Evolutionary conservation across 1,140 invertebrate species (phyloP), one percentile per base, ranked within the genome.

Genomic region (Bradysia coprophila): DNA sequence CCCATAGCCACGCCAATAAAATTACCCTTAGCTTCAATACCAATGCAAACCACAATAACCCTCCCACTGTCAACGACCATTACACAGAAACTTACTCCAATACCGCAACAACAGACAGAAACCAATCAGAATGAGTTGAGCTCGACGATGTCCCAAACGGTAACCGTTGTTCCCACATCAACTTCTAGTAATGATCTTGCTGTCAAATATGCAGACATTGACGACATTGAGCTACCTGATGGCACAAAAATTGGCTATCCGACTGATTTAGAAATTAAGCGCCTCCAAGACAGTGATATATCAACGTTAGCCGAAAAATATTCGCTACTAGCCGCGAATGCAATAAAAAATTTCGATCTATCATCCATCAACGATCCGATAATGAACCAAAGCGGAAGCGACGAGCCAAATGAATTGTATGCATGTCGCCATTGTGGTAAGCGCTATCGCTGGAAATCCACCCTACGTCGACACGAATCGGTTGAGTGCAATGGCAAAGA

Each of bases 401-500:
- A 38, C 21, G 36, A 18, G 11, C 4, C 10, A 5, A 18, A 38
- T 18, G 36, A 38, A 38, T 20, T 38, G 10, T 38, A 18, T 38
- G 36, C 36, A 19, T 38, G 36, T 38, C 36, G 36, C 4, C 78
- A 81, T 54, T 86, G 81, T 61, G 79, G 80, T 36, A 84, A 83
- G 54, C 69, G 75, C 13, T 85, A 85, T 57, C 67, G 80, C 48
- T 84, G 81, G 81, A 83, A 83, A 55, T 82, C 78, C 16, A 83
- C 80, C 18, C 69, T 84, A 66, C 69, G 79, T 3, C 69, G 81
- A 9, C 84, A 89, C 59, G 80, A 85, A 57, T 79, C 76, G 57
- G 81, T 85, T 42, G 83, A 87, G 57, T 89, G 84, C 55, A 82
- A 82, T 13, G 82, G 81, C 42, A 84, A 86, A 57, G 76, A 81